phyloP scores from a whole-genome alignment of 37 sponge, comb jelly and placozoan genomes.

The Ianthella basta region DNA sequence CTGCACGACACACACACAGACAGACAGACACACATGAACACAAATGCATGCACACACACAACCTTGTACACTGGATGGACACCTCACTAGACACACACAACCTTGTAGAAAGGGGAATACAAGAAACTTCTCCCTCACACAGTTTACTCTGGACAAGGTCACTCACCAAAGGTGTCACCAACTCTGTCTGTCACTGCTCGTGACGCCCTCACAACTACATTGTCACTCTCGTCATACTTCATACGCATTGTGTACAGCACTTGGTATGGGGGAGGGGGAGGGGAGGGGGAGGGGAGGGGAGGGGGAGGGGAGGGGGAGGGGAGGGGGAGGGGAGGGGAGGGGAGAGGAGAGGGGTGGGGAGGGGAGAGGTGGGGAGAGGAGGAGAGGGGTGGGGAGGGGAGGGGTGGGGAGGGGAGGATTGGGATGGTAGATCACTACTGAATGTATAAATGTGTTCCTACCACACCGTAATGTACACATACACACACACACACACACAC shows the following conservation, averaged over 20 bases:
- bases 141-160: too few species aligned
- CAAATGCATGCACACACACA: too few species aligned
- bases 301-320: neutral
- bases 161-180: slow-evolving; percentile 53
- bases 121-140: too few species aligned
- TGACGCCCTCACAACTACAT: slow-evolving; percentile 78
- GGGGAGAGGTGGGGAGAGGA: too few species aligned
- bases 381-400: too few species aligned
- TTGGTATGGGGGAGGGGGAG: neutral
- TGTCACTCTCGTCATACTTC: slow-evolving; percentile 94
- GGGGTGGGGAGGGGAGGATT: too few species aligned
- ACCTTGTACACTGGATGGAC: neutral
- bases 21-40: too few species aligned
- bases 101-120: neutral
- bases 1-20: neutral
- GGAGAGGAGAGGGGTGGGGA: neutral
- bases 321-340: too few species aligned
- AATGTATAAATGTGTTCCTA: too few species aligned
- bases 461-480: too few species aligned
- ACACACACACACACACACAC: slow-evolving; percentile 5
- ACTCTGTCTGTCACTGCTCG: slow-evolving; percentile 83
- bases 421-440: too few species aligned
- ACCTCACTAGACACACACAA: neutral
- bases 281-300: neutral
- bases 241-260: slow-evolving; percentile 63